These are phyloP conservation scores for Pycnomerus fuliginosus DNA, from an alignment of 2,888 invertebrate species.

Conservation along the genomic window DNA sequence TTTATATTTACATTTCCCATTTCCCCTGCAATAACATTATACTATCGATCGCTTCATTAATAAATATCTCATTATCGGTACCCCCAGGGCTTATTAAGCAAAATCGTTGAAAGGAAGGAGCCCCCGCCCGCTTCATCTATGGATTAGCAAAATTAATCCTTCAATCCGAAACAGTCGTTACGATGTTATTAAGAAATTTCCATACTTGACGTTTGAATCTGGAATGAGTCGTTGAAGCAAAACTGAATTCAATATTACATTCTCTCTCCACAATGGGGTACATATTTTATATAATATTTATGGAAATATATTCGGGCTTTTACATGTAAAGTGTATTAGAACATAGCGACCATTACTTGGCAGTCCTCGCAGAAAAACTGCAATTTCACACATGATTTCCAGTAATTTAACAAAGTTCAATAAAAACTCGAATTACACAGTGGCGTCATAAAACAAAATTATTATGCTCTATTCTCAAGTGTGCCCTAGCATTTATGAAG, in stretches of 20 bases:
- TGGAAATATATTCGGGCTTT: slow-evolving; percentile 19
- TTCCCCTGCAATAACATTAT: too few species aligned
- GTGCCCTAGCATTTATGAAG: slow-evolving; percentile 21
- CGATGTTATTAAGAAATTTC: slow-evolving; percentile 22
- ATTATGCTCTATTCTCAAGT: slow-evolving; percentile 14
- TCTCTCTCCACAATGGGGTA: slow-evolving; percentile 17
- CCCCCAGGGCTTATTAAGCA: too few species aligned
- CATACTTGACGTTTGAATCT: slow-evolving; percentile 15
- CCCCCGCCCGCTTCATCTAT: too few species aligned
- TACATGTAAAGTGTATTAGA: slow-evolving; percentile 23
- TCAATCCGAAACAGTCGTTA: slow-evolving; percentile 17
- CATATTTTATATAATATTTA: slow-evolving; percentile 23
- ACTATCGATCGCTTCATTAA: too few species aligned
- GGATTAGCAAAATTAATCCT: slow-evolving; percentile 11
- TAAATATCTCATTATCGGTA: too few species aligned
- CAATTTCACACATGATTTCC: slow-evolving; percentile 9
- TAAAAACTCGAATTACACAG: slow-evolving; percentile 16
- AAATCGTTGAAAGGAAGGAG: too few species aligned
- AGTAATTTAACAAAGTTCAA: slow-evolving; percentile 3
- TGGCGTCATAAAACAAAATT: slow-evolving; percentile 16
- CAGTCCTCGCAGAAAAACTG: slow-evolving; percentile 1
- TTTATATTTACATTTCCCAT: too few species aligned
- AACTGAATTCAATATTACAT: slow-evolving; percentile 22
- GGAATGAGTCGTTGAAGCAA: slow-evolving; percentile 15
- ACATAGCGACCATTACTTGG: slow-evolving; percentile 14